Evolutionary conservation across 2,113 vertebrate species (phyloP).

Genomic region (Psilopogon haemacephalus): DNA sequence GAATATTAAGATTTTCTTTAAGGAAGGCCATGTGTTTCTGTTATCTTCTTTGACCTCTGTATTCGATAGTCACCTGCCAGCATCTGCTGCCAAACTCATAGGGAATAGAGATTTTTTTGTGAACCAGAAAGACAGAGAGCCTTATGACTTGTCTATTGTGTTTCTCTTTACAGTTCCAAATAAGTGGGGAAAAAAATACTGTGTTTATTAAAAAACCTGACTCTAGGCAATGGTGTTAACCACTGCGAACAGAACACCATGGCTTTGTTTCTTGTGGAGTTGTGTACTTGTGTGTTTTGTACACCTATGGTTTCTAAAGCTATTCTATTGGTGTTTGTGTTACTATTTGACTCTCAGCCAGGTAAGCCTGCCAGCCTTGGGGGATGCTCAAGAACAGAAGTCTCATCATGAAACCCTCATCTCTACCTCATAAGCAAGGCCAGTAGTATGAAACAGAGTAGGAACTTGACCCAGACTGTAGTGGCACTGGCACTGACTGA

Average conservation of each 20-base stretch:
- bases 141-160: not conserved
- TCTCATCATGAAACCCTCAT: not conserved
- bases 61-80: slow-evolving; percentile 1
- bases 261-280: not conserved
- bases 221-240: slow-evolving; percentile 40
- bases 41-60: not conserved
- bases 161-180: slow-evolving; percentile 30
- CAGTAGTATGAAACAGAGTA: not conserved
- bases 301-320: not conserved
- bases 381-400: not conserved
- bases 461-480: not conserved
- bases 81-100: not conserved
- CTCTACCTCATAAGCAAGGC: not conserved
- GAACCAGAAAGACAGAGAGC: not conserved
- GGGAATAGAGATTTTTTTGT: not conserved
- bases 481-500: accelerated
- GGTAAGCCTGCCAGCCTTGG: not conserved
- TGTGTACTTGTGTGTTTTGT: not conserved
- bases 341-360: not conserved
- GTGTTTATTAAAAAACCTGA: slow-evolving; percentile 62
- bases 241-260: not conserved
- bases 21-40: accelerated
- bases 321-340: not conserved
- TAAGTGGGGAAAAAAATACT: slow-evolving; percentile 32
- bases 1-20: not conserved